These are phyloP conservation scores for Kryptopterus vitreolus DNA, from an alignment of 2,797 vertebrate species.

Conservation along the genomic window DNA sequence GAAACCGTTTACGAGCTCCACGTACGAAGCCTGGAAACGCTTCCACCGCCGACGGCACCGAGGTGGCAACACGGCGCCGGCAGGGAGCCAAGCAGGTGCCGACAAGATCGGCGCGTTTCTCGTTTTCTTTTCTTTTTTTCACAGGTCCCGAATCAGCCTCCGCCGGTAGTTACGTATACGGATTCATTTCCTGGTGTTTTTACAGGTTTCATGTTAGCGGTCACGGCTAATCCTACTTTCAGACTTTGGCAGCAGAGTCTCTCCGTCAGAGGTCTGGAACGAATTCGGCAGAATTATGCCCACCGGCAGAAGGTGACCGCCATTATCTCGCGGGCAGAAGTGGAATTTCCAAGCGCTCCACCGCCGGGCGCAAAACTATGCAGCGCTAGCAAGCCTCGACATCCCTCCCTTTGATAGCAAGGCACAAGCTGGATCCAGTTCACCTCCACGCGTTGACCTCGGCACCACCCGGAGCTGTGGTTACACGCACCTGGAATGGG, in stretches of 20 bases:
- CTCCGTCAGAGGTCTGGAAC: background rate
- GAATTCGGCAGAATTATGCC: background rate
- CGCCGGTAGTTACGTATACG: background rate
- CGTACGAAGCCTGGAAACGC: slow-evolving; percentile 31
- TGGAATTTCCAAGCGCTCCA: background rate
- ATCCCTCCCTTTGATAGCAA: slow-evolving; percentile 70
- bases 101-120: slow-evolving; percentile 18
- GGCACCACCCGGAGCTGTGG: slow-evolving; percentile 65
- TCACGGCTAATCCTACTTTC: slow-evolving; percentile 4
- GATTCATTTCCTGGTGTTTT: slow-evolving; percentile 24
- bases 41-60: slow-evolving; percentile 19
- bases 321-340: background rate
- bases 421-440: slow-evolving; percentile 62
- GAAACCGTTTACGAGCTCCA: slow-evolving; percentile 50
- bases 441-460: slow-evolving; percentile 75
- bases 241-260: slow-evolving; percentile 10
- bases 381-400: slow-evolving; percentile 60
- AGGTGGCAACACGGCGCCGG: slow-evolving; percentile 40
- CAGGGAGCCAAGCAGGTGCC: slow-evolving; percentile 30
- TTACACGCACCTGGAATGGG: slow-evolving; percentile 70
- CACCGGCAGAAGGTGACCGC: background rate
- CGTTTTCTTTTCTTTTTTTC: too few relatives aligned
- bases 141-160: slow-evolving; percentile 16
- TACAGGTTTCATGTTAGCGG: slow-evolving; percentile 15
- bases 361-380: slow-evolving; percentile 10